Evolutionary conservation across 1,140 invertebrate genomes (phyloP), one percentile per base, ranked within the genome.

Genomic region (Lepidurus couesii): DNA sequence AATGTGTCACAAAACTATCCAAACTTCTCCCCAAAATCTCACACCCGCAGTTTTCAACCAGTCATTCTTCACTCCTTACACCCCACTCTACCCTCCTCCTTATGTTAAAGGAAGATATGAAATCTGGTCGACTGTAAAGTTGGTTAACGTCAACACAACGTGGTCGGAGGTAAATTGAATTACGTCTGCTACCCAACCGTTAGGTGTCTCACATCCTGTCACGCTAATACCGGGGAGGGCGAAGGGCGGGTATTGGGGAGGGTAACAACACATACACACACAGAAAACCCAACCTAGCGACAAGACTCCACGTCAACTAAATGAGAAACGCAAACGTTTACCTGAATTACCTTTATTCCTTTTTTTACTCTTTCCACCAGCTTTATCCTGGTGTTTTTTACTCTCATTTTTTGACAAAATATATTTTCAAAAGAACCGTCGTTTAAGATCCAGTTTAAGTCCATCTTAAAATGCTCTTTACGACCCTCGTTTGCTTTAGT

Each of bases 131-230:
- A 65, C 53, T 65, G 53, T 65, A 65, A 65, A 65, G 53, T 65
- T 65, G 53, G 53, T 65, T 65, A 65, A 65, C 53, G 53, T 65
- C 53, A 65, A 65, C 53, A 65, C 53, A 65, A 65, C 53, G 53
- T 65, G 53, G 53, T 65, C 53, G 53, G 53, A 65, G 53, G 53
- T 16, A 65, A 65, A 65, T 65, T 65, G 53, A 65, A 65, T 65
- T 65, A 65, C 53, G 53, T 65, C 53, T 65, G 53, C 13, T 21
- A 65, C 16, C 53, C 53, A 65, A 65, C 53, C 53, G 53, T 65
- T 65, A 65, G 53, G 53, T 21, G 53, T 65, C 53, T 65, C 53
- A 21, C 53, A 65, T 65, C 53, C 53, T 65, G 53, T 65, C 53
- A 65, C 21, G 53, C 53, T 65, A n/a, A 65, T 65, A 21, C 53